A percentile compares a stretch with the other conserved stretches of the same genome.
phyloP scores from a whole-genome alignment of 2,797 vertebrate genomes.

The Lithobates sylvaticus region DNA sequence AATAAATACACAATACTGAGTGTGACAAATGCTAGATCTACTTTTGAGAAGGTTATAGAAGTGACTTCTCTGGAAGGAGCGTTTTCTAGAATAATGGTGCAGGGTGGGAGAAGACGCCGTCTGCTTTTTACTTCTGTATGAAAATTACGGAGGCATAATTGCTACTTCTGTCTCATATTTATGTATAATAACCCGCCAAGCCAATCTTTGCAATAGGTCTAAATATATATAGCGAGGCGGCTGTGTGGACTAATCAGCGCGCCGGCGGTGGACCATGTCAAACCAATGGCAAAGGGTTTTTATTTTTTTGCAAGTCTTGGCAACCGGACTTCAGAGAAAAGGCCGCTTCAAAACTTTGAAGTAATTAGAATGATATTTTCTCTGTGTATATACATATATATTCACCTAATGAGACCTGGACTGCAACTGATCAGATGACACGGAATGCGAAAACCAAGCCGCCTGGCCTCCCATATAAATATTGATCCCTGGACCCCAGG shows the following conservation, averaged over 20 bases:
- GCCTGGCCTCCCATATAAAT: constrained; percentile 23
- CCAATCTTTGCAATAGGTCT: too few species aligned
- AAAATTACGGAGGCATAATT: too few species aligned
- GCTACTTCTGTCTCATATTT: too few species aligned
- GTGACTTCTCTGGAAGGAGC: too few species aligned
- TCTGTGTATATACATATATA: background rate
- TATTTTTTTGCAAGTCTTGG: background rate
- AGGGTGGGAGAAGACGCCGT: too few species aligned
- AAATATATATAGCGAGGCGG: background rate
- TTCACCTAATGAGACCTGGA: constrained; percentile 36
- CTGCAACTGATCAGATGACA: constrained; percentile 21
- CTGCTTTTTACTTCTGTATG: too few species aligned
- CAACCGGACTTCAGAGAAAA: background rate
- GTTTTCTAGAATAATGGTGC: too few species aligned
- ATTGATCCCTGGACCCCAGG: constrained; percentile 48
- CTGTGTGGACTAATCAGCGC: background rate
- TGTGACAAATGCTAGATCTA: too few species aligned
- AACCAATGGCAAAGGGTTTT: background rate
- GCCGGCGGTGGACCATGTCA: background rate
- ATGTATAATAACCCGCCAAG: too few species aligned
- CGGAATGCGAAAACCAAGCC: constrained; percentile 10
- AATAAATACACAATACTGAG: too few species aligned
- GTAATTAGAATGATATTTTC: constrained; percentile 47
- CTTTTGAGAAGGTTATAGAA: too few species aligned
- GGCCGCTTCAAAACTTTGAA: background rate